Evolutionary conservation across 1,140 invertebrate species (phyloP), one percentile per base, ranked within the genome.

Genomic region (Nixonia krombeini): DNA sequence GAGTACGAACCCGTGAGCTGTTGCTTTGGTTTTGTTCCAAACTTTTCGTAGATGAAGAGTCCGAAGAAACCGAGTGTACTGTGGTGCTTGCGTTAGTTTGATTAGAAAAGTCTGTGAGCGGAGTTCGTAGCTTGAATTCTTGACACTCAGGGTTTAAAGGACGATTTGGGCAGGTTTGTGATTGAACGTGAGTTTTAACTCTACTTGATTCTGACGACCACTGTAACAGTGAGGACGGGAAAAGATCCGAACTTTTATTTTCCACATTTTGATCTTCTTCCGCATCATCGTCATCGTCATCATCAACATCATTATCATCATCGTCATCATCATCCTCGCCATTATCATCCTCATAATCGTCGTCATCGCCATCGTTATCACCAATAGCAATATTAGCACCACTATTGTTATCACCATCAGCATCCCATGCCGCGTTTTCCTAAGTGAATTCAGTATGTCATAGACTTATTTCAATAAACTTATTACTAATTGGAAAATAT

Each of bases 121-220:
- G 15, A 6, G 65, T 42, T 21, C 70, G 77, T 2, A 79, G 56
- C 10, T 77, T 68, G 25, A 85, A 85, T 63, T 85, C 84, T 70
- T 85, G 73, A 29, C 81, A 83, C 47, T 85, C 79, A 2, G 84
- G 84, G 51, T 85, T 85, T 7, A 85, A 62, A 1, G 78, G 79
- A 38, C 70, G 75, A 52, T 57, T 73, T 21, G 58, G 74, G 21
- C 37, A 50, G n/a, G 57, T 37, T 41, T 44, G 35, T 25, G 37
- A 52, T 41, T 44, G 28, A 5, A 59, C 13, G 12, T 41, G 18
- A 5, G 2, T 15, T 16, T 7, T 6, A 25, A 9, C 16, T 28
- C 37, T 37, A 12, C 56, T 63, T 51, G 53, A 65, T 59, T 12
- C 64, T 29, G 9, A 16, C 26, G 55, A 49, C 59, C 51, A 73